Percentiles rank a stretch among this genome's conserved stretches.
Conservation (phyloP, 2,888 invertebrate species). For the Folsomia candida region DNA sequence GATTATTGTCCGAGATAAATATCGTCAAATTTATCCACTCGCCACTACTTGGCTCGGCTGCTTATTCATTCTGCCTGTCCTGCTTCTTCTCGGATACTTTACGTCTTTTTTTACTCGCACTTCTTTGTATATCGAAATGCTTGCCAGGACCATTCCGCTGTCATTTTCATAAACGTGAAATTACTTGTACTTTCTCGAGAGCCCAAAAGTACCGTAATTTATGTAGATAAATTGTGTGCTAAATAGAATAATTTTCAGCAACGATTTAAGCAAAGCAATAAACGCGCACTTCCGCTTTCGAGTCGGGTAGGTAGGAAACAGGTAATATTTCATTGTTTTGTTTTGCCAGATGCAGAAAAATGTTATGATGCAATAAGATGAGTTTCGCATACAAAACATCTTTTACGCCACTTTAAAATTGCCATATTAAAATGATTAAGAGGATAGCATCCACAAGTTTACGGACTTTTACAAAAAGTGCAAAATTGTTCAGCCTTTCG, state of each 20-base stretch:
- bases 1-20: conserved; percentile 20
- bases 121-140: too few species aligned
- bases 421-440: background rate
- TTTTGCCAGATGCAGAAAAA: background rate
- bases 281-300: background rate
- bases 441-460: too few species aligned
- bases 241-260: background rate
- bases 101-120: too few species aligned
- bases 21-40: conserved; percentile 12
- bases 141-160: background rate
- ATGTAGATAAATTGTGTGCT: background rate
- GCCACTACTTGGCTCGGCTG: background rate
- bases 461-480: background rate
- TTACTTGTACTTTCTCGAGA: background rate
- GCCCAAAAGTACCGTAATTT: background rate
- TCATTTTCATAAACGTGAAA: background rate
- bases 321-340: background rate
- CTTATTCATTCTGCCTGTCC: background rate
- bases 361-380: background rate
- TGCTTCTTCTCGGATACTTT: background rate
- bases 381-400: background rate
- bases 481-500: background rate
- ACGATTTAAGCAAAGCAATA: background rate
- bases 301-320: background rate
- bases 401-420: background rate